phyloP scores from a whole-genome alignment of 2,888 invertebrate species.

The Phragmatobia fuliginosa region DNA sequence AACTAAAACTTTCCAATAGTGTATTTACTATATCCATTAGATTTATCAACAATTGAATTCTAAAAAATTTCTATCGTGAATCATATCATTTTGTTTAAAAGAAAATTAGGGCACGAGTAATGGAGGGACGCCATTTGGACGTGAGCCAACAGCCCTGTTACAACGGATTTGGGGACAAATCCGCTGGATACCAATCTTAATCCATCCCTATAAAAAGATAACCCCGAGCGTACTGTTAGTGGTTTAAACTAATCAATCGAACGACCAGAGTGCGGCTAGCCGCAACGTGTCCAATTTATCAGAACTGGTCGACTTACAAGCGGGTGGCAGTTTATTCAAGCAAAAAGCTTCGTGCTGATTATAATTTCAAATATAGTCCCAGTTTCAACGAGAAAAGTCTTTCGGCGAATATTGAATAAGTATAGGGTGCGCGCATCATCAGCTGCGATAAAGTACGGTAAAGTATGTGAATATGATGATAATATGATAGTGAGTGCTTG shows the following conservation, averaged over 20 bases:
- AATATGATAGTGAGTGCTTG: background rate
- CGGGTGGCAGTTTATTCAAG: conserved; percentile 45
- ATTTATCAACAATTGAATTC: conserved; percentile 37
- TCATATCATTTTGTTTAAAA: conserved; percentile 69
- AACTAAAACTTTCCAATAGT: conserved; percentile 2
- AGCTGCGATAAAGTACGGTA: conserved; percentile 27
- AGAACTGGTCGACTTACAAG: conserved; percentile 35
- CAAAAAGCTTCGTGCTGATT: conserved; percentile 53
- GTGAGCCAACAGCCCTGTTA: conserved; percentile 67
- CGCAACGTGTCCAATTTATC: conserved; percentile 45
- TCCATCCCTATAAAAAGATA: conserved; percentile 56
- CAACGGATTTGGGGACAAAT: conserved; percentile 69
- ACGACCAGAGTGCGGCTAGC: conserved; percentile 24
- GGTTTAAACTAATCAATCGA: conserved; percentile 42
- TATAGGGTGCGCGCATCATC: conserved; percentile 29
- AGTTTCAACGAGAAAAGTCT: conserved; percentile 33
- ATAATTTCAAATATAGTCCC: conserved; percentile 59
- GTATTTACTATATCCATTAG: conserved; percentile 12
- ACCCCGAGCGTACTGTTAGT: conserved; percentile 29
- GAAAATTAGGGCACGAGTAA: conserved; percentile 76
- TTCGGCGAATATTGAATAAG: conserved; percentile 43
- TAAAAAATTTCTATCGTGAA: conserved; percentile 56
- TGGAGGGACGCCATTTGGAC: conserved; percentile 74
- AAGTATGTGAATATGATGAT: conserved; percentile 5
- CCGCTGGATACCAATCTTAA: conserved; percentile 67